A percentile compares a stretch with the other conserved stretches of the same genome.
Conservation (phyloP, 2,888 invertebrate species). For the Malachius bipustulatus region DNA sequence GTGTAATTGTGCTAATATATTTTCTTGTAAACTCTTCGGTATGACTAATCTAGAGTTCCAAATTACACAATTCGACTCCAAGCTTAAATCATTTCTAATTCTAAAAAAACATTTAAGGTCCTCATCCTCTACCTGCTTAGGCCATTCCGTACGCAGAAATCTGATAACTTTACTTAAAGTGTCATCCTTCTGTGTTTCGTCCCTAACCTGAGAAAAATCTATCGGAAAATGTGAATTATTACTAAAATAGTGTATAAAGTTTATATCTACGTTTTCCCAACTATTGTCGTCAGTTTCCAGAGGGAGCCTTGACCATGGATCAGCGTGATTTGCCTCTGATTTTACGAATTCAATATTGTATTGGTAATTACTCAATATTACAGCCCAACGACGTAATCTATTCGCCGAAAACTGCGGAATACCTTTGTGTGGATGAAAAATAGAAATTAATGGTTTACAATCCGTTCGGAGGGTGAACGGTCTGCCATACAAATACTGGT, state of each 20-base stretch:
- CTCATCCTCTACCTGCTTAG: constrained; percentile 4
- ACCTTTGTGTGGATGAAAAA: constrained; percentile 1
- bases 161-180: constrained; percentile 4
- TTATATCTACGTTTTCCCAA: constrained; percentile 4
- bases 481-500: no score
- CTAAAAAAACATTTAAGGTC: constrained; percentile 7
- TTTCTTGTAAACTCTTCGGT: constrained; percentile 11
- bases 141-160: constrained; percentile 8
- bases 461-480: no score
- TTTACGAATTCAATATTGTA: not conserved
- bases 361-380: constrained; percentile 6
- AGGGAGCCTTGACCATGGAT: constrained; percentile 16
- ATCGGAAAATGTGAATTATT: constrained; percentile 1
- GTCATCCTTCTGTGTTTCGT: constrained; percentile 5
- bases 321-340: constrained; percentile 4
- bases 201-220: not conserved
- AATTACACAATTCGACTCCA: constrained; percentile 15
- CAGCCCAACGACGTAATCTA: constrained; percentile 6
- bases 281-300: not conserved
- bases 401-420: constrained; percentile 1
- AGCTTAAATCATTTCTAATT: constrained; percentile 9
- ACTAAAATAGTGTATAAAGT: not conserved
- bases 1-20: constrained; percentile 17
- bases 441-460: not conserved
- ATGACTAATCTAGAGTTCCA: constrained; percentile 18